Percentiles rank a stretch among this genome's conserved stretches.
phyloP scores from a whole-genome alignment of 2,113 vertebrate species.

The Heloderma charlesbogerti region DNA sequence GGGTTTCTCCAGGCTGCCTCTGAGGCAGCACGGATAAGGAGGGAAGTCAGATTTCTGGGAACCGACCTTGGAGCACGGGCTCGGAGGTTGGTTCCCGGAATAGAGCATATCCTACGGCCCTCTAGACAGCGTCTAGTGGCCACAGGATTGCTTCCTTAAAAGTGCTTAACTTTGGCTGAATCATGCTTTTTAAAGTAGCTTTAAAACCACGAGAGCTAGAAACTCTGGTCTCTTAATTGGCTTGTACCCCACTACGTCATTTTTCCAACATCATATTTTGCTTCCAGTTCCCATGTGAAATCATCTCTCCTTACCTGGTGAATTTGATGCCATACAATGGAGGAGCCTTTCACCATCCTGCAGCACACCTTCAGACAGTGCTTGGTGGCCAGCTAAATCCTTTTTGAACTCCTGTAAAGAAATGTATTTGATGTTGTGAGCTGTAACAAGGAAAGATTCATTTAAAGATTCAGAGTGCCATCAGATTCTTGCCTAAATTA shows the following conservation, averaged over 20 bases:
- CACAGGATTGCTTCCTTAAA: too few species aligned
- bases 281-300: not conserved
- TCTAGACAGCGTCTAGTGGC: too few species aligned
- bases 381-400: slow-evolving; percentile 82
- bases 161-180: not conserved
- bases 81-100: too few species aligned
- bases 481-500: not conserved
- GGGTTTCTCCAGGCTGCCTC: too few species aligned
- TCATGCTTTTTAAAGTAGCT: not conserved
- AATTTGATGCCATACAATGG: slow-evolving; percentile 81
- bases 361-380: slow-evolving; percentile 82
- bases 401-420: slow-evolving; percentile 85
- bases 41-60: too few species aligned
- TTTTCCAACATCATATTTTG: not conserved
- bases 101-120: too few species aligned
- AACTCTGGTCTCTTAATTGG: not conserved
- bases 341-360: slow-evolving; percentile 87
- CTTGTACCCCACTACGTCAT: not conserved
- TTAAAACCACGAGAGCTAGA: not conserved
- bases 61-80: too few species aligned
- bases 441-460: not conserved
- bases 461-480: not conserved
- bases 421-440: fast-evolving
- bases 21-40: too few species aligned
- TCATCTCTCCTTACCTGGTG: slow-evolving; percentile 80